phyloP scores from a whole-genome alignment of 2,797 vertebrate species.

The Prionace glauca region DNA sequence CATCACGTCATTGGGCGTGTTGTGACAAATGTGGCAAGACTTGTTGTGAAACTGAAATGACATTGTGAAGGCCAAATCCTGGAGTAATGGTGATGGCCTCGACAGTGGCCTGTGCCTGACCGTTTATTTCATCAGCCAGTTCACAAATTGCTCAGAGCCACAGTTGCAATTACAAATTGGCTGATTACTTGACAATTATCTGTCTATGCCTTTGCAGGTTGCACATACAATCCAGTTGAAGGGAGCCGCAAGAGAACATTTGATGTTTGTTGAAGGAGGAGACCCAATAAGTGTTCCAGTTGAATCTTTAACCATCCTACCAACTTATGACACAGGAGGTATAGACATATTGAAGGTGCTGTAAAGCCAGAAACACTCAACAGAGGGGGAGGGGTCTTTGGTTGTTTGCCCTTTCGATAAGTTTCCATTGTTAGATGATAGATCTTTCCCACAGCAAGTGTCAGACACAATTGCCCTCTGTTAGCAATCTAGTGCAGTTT shows the following conservation, averaged over 20 bases:
- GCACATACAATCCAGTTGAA: conserved; percentile 67
- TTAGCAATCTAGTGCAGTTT: background rate
- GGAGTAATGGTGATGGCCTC: background rate
- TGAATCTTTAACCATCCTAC: conserved; percentile 62
- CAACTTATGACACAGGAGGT: conserved; percentile 52
- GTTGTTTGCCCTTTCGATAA: background rate
- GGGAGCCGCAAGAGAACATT: conserved; percentile 65
- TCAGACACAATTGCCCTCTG: background rate
- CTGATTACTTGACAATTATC: background rate
- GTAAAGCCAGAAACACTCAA: background rate
- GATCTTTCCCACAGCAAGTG: background rate
- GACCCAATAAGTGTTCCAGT: conserved; percentile 59
- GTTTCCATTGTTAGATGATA: background rate
- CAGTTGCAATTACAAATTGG: background rate
- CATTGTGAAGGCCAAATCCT: background rate
- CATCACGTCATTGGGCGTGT: background rate
- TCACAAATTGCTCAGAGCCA: background rate
- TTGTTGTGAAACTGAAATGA: background rate
- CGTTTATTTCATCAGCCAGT: background rate
- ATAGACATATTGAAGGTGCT: conserved; percentile 28
- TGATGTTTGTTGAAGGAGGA: conserved; percentile 74
- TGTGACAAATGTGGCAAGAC: background rate
- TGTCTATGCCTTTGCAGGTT: conserved; percentile 52
- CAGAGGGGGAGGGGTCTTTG: background rate
- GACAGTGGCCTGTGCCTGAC: background rate